A percentile compares a stretch with the other conserved stretches of the same genome.
Evolutionary conservation across 2,888 invertebrate species (phyloP).

Genomic region (Syrphus vitripennis): DNA sequence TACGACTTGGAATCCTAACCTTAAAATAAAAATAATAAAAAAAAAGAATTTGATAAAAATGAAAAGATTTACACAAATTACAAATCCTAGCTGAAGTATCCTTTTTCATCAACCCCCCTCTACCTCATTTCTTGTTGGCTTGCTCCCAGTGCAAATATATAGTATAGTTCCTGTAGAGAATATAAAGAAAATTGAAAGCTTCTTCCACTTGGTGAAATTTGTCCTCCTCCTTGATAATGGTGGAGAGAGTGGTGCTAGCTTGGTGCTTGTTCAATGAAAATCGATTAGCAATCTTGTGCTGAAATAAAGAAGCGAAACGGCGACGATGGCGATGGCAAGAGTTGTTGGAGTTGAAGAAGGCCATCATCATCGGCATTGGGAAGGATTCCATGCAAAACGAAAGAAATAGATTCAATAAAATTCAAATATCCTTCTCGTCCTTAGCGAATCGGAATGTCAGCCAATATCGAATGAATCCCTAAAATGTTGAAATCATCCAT

Average conservation of each 20-base stretch:
- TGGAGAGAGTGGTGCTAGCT: not conserved
- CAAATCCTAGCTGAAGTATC: constrained; percentile 59
- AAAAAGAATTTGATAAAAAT: constrained; percentile 41
- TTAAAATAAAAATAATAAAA: constrained; percentile 1
- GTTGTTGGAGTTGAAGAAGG: not conserved
- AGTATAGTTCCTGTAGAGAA: too few species aligned
- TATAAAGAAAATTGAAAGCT: constrained; percentile 64
- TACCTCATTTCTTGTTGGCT: not conserved
- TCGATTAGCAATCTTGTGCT: constrained; percentile 68
- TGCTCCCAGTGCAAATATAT: not conserved
- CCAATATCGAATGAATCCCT: constrained; percentile 54
- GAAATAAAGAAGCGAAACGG: constrained; percentile 61
- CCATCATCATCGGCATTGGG: constrained; percentile 15
- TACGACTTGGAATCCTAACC: constrained; percentile 65
- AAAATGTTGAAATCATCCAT: constrained; percentile 35
- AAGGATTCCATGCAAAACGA: constrained; percentile 30
- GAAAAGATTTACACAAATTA: constrained; percentile 73
- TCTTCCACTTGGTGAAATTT: constrained; percentile 8
- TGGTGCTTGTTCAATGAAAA: constrained; percentile 37
- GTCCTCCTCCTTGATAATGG: not conserved
- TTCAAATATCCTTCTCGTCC: constrained; percentile 61
- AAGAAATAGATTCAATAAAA: constrained; percentile 63
- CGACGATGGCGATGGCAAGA: not conserved
- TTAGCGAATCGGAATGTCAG: constrained; percentile 52
- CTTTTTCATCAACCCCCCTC: constrained; percentile 14